Base-by-base conservation (phyloP, 2,797 vertebrate species). In the Galagoides demidoff region DNA sequence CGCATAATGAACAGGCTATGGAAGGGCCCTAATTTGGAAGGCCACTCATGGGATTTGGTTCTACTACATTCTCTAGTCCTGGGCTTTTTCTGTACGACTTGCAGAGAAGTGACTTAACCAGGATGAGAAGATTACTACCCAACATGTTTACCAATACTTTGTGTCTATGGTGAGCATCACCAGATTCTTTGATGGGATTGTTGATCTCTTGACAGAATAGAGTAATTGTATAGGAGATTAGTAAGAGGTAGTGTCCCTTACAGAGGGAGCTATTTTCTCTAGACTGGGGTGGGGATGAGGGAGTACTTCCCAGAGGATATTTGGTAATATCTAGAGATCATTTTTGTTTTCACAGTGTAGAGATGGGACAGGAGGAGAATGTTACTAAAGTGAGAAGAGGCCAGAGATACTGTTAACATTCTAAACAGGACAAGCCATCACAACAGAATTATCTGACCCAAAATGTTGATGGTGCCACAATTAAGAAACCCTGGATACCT, bases 1-100 rank as follows among this genome's bases (percentile, higher is more conserved):
- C 39, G 29, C 4, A 20, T 3, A 43, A 39, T 27, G 57, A 1
- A 39, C 16, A 3, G 37, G 22, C 59, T 45, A 12, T 43, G 55
- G 57, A 74, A 86, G 68, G 43, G 13, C 31, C 52, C 25, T 88
- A 5, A 76, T 66, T 49, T 95, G 59, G 68, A 74, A 95, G 73
- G 3, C 57, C 81, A 22, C 76, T 78, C 79, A 16, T 61, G 27
- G 81, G 27, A 37, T 52, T 22, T 1, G 7, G n/a, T 77, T 82
- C 95, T 85, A 59, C 89, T 68, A 73, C 43, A 13, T 0, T 27
- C 19, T 63, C 4, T 29, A 73, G 17, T 27, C 57, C 71, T 31
- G 5, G 34, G 16, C 17, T 91, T 82, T 25, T 55, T 10, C 43
- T 34, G n/a, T 12, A 6, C 27, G 23, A 29, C 68, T 70, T 55